phyloP scores from a whole-genome alignment of 2,113 vertebrate genomes.

The Nansenia antarctica region DNA sequence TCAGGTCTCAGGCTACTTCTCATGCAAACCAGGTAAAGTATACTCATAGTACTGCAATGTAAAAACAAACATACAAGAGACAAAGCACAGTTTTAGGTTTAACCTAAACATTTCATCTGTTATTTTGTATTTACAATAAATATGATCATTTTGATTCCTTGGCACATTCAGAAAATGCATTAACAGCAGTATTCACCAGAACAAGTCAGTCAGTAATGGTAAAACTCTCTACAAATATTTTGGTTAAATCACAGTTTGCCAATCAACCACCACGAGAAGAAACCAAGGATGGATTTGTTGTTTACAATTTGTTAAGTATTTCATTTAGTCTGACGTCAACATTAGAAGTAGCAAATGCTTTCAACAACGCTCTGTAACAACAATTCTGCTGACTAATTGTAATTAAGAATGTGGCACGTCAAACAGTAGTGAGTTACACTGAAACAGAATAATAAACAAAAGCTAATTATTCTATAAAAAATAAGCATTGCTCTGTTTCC shows the following conservation, averaged over 20 bases:
- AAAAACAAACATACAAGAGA: slow-evolving; percentile 28
- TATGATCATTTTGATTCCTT: slow-evolving; percentile 44
- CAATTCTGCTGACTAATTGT: background rate
- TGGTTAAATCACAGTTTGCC: slow-evolving; percentile 23
- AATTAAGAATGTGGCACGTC: background rate
- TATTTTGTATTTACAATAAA: slow-evolving; percentile 69
- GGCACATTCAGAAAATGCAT: slow-evolving; percentile 33
- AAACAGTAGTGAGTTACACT: slow-evolving; percentile 10
- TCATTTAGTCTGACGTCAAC: too few relatives aligned
- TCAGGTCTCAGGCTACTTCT: background rate
- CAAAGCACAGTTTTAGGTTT: slow-evolving; percentile 44
- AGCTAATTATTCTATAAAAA: slow-evolving; percentile 1
- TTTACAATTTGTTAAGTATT: too few relatives aligned
- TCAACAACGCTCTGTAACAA: too few relatives aligned
- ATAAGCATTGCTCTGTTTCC: background rate
- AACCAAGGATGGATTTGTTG: too few relatives aligned
- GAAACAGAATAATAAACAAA: slow-evolving; percentile 14
- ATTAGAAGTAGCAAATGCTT: too few relatives aligned
- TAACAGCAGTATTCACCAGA: slow-evolving; percentile 22
- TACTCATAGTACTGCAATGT: slow-evolving; percentile 17
- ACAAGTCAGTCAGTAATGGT: slow-evolving; percentile 11
- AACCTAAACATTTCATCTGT: slow-evolving; percentile 28
- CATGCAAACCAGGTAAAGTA: too few relatives aligned
- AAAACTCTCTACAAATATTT: slow-evolving; percentile 46
- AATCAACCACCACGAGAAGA: too few relatives aligned